Percentiles rank a stretch among this genome's conserved stretches.
Evolutionary conservation across 1,140 invertebrate species (phyloP).

Genomic region (Drosophila guanche): DNA sequence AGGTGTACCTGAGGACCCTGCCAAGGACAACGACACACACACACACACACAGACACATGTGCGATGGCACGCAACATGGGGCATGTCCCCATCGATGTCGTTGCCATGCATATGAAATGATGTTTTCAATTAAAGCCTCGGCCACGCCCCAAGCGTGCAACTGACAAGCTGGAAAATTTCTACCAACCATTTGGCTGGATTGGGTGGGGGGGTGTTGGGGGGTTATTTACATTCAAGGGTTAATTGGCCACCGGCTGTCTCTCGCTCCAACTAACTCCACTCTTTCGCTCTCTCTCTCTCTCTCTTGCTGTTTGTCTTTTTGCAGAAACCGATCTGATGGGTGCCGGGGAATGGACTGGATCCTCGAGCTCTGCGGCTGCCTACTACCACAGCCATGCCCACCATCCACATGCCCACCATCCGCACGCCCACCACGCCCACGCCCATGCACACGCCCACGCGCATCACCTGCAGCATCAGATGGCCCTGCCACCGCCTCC

Average conservation of each 20-base stretch:
- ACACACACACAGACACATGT: slow-evolving; percentile 25
- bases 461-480: slow-evolving; percentile 63
- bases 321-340: slow-evolving; percentile 83
- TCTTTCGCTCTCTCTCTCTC: background rate
- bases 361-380: slow-evolving; percentile 49
- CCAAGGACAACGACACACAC: background rate
- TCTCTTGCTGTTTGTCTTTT: slow-evolving; percentile 7
- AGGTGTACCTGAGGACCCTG: background rate
- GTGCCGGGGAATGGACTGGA: slow-evolving; percentile 83
- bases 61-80: background rate
- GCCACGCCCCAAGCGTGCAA: slow-evolving; percentile 59
- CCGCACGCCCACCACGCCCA: slow-evolving; percentile 58
- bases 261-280: background rate
- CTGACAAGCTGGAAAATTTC: slow-evolving; percentile 57
- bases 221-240: too few relatives aligned
- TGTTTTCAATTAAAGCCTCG: slow-evolving; percentile 70
- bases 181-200: too few relatives aligned
- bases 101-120: slow-evolving; percentile 68
- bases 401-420: slow-evolving; percentile 83
- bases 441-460: slow-evolving; percentile 26
- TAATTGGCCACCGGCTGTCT: too few relatives aligned
- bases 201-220: too few relatives aligned
- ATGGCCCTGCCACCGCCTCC: slow-evolving; percentile 83
- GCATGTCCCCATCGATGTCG: slow-evolving; percentile 1
- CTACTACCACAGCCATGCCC: slow-evolving; percentile 52